Base-by-base conservation (phyloP, 2,113 vertebrate genomes). In the Cololabis saira region DNA sequence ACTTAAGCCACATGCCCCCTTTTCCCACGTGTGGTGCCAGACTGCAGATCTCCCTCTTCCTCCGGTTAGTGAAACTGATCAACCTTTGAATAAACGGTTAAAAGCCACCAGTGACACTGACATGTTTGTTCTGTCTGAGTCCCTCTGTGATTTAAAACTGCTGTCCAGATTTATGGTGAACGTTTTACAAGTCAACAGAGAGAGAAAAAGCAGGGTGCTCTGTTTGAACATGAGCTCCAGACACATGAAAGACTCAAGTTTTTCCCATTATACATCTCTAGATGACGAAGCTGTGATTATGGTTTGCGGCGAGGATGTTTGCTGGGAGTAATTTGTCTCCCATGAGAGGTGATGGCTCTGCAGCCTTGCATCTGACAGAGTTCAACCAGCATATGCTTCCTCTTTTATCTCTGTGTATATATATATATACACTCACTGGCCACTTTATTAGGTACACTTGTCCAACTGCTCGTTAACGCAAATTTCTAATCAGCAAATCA, bases 1-100 rank as follows among this genome's bases (percentile, higher is more conserved):
- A 44, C 49, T 72, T 86, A 84, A 90, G 74, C 85, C 75, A 15
- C 61, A 47, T 59, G 77, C 24, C 42, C 52, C 72, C 22, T 66
- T 73, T 90, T 92, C 86, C 86, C 91, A 90, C 83, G 85, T 58
- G 76, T 40, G 73, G 49, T 63, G 77, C 78, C 80, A 69, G 72
- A 60, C 43, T 22, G 67, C 48, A 49, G 40, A 78, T 71, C 62
- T 15, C 24, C 30, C 51, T 56, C 77, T 84, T 80, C 76, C 66
- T 79, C 47, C 61, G 33, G 30, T 55, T 16, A 6, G 19, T 17
- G 27, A 56, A 68, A 65, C 70, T 15, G 15, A 58, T 52, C 18
- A 8, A 18, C 54, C 71, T 16, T 49, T 4, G 22, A 74, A 56
- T 58, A n/a, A 80, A 55, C 15, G 8, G 2, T 16, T 40, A 13